A percentile compares a stretch with the other conserved stretches of the same genome.
phyloP scores from a whole-genome alignment of 2,113 vertebrate species.

The Pogona vitticeps region DNA sequence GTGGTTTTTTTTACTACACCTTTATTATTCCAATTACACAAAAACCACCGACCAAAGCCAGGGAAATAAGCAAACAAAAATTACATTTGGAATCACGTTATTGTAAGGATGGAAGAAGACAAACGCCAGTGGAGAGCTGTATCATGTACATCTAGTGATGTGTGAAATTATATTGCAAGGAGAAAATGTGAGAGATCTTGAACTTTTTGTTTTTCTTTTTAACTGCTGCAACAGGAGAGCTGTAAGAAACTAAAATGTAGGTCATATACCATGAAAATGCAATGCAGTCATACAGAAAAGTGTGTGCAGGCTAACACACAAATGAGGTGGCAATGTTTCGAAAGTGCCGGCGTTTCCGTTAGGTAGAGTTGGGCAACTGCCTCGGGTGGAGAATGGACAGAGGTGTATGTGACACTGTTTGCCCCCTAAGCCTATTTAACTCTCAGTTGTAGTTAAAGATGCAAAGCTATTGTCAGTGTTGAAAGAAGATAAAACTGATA shows the following conservation, averaged over 20 bases:
- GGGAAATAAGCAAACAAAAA: neutral
- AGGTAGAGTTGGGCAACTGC: neutral
- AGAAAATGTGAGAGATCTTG: constrained; percentile 18
- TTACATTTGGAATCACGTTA: neutral
- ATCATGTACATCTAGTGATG: constrained; percentile 13
- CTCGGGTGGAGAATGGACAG: neutral
- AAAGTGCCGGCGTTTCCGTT: neutral
- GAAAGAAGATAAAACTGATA: neutral
- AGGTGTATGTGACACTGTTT: neutral
- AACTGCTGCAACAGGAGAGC: constrained; percentile 11
- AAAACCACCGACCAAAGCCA: neutral
- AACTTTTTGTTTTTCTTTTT: neutral
- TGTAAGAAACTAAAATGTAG: constrained; percentile 17
- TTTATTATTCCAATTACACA: constrained; percentile 31
- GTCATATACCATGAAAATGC: neutral
- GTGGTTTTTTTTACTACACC: neutral
- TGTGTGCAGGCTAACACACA: neutral
- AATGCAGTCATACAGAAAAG: neutral
- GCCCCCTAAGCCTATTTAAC: neutral
- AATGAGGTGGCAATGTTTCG: neutral
- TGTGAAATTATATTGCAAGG: constrained; percentile 41
- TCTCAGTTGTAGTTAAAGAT: neutral
- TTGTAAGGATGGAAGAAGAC: neutral
- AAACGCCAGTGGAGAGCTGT: neutral
- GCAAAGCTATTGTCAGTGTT: neutral